Conservation (phyloP, 2,888 invertebrate genomes). For the Amphiduros pacificus region DNA sequence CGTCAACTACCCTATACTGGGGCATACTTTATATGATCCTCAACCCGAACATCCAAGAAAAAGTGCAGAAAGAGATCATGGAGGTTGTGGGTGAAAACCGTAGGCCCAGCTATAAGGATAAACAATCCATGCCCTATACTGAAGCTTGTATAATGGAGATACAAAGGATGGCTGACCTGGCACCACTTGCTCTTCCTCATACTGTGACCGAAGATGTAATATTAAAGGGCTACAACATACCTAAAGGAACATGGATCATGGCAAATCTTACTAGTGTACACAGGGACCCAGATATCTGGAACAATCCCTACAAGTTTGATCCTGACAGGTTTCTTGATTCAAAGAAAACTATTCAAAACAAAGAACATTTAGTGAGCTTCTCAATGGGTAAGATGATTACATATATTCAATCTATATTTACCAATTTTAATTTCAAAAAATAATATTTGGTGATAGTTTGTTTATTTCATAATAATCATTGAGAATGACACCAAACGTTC, state of each 20-base stretch:
- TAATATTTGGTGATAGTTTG: too few relatives aligned
- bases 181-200: constrained; percentile 39
- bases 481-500: too few relatives aligned
- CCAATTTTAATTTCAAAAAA: too few relatives aligned
- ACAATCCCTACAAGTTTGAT: constrained; percentile 41
- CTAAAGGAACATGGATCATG: constrained; percentile 37
- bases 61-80: constrained; percentile 9
- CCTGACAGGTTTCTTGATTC: constrained; percentile 49
- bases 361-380: constrained; percentile 16
- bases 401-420: too few relatives aligned
- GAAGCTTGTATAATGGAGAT: constrained; percentile 28
- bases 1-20: constrained; percentile 10
- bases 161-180: constrained; percentile 50
- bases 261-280: constrained; percentile 27
- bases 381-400: constrained; percentile 15
- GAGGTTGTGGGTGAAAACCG: constrained; percentile 6
- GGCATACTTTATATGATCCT: constrained; percentile 7
- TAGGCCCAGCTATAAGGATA: constrained; percentile 1
- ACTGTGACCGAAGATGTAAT: constrained; percentile 30
- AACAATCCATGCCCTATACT: constrained; percentile 14
- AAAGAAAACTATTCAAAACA: constrained; percentile 24
- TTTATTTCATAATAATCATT: too few relatives aligned
- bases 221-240: constrained; percentile 43
- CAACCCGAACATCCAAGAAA: constrained; percentile 23
- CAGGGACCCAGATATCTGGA: constrained; percentile 33